Evolutionary conservation across 2,113 vertebrate genomes (phyloP).

Genomic region (Indri indri): DNA sequence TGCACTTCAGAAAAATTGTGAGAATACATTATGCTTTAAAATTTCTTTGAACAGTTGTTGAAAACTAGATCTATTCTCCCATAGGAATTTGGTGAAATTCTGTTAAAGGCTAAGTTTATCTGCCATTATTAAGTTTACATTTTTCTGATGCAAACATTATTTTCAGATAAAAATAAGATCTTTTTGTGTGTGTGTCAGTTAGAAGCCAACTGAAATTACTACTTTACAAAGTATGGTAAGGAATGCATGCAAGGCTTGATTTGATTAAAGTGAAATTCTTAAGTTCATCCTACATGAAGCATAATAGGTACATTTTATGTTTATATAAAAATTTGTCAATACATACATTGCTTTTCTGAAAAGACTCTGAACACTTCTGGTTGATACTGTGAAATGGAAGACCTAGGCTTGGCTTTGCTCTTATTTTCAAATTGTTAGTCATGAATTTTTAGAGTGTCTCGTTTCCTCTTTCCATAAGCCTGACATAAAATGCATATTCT

Average conservation of each 20-base stretch:
- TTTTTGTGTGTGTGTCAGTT: neutral
- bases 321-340: neutral
- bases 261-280: slow-evolving; percentile 27
- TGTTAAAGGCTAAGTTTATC: slow-evolving; percentile 27
- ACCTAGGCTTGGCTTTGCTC: neutral
- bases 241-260: slow-evolving; percentile 53
- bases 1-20: slow-evolving; percentile 21
- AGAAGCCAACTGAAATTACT: neutral
- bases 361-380: neutral
- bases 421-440: neutral
- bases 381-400: neutral
- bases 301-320: neutral
- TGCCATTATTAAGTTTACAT: slow-evolving; percentile 30
- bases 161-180: slow-evolving; percentile 58
- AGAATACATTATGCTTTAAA: slow-evolving; percentile 33
- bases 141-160: slow-evolving; percentile 50
- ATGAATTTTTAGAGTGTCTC: slow-evolving; percentile 12
- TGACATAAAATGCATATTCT: neutral
- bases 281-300: neutral
- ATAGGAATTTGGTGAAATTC: neutral
- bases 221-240: neutral
- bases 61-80: slow-evolving; percentile 63
- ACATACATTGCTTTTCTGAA: neutral
- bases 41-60: slow-evolving; percentile 44
- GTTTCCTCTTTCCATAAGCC: slow-evolving; percentile 28